Conservation (phyloP, 2,113 vertebrate species). For the Ursus arctos region DNA sequence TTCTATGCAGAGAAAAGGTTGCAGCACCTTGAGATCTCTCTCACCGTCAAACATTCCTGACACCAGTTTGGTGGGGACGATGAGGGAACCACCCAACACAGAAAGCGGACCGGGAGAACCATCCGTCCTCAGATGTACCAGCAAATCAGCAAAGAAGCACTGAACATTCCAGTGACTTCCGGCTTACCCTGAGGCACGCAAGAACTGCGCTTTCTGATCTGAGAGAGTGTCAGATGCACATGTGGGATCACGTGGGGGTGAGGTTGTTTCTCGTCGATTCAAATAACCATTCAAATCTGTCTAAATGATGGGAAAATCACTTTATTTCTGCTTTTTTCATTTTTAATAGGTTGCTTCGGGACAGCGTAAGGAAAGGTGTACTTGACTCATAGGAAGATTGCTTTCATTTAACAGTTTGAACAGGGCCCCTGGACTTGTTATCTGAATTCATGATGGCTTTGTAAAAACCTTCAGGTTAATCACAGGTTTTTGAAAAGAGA, state of each 20-base stretch:
- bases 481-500: neutral
- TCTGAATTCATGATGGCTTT: neutral
- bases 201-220: neutral
- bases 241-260: neutral
- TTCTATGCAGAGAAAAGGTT: constrained; percentile 14
- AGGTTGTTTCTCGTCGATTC: neutral
- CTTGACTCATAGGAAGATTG: neutral
- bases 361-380: neutral
- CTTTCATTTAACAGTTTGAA: constrained; percentile 1
- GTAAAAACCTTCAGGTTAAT: neutral
- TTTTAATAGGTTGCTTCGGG: neutral
- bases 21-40: neutral
- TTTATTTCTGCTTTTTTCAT: neutral
- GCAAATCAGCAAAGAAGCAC: constrained; percentile 60
- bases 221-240: neutral
- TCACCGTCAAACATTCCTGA: neutral
- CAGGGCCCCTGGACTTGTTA: neutral
- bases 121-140: constrained; percentile 5
- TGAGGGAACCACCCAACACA: neutral
- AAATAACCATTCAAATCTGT: neutral
- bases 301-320: neutral
- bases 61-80: neutral
- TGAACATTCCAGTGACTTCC: neutral
- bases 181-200: neutral
- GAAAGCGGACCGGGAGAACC: neutral